phyloP scores from a whole-genome alignment of 2,888 invertebrate species.

The Drosophila emarginata region DNA sequence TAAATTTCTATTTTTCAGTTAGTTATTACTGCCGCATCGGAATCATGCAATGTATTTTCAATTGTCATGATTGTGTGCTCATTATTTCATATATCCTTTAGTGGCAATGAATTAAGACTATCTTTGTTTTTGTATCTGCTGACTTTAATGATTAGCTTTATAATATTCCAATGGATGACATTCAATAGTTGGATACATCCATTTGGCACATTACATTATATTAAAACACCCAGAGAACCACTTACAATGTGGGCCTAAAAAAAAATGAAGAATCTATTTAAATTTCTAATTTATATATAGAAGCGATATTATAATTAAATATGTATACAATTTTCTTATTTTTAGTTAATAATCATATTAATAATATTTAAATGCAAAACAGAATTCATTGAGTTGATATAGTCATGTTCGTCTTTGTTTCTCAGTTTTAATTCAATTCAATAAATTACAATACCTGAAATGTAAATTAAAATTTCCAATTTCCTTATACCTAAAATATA shows the following conservation, averaged over 20 bases:
- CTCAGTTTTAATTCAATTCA: too few relatives aligned
- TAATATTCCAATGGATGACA: constrained; percentile 15
- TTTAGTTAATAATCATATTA: too few relatives aligned
- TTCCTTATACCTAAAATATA: too few relatives aligned
- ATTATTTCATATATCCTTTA: constrained; percentile 38
- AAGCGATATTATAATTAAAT: too few relatives aligned
- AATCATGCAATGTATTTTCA: constrained; percentile 17
- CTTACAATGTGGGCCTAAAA: background rate
- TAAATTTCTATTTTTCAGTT: constrained; percentile 20
- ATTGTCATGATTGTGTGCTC: constrained; percentile 14
- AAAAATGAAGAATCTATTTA: too few relatives aligned
- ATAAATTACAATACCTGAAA: too few relatives aligned
- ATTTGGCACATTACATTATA: constrained; percentile 22
- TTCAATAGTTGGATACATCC: constrained; percentile 13
- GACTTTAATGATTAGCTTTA: constrained; percentile 2
- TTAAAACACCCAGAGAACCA: background rate
- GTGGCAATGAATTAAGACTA: constrained; percentile 42
- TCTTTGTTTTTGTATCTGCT: constrained; percentile 35
- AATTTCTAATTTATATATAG: too few relatives aligned
- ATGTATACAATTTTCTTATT: too few relatives aligned
- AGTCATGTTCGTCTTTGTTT: too few relatives aligned
- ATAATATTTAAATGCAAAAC: too few relatives aligned
- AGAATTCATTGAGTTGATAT: too few relatives aligned
- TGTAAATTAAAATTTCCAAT: background rate
- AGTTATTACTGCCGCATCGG: constrained; percentile 1